Percentiles rank a stretch among this genome's conserved stretches.
These are phyloP conservation scores for Pachypanchax playfairii DNA, from an alignment of 2,113 vertebrate species.

Conservation along the genomic window DNA sequence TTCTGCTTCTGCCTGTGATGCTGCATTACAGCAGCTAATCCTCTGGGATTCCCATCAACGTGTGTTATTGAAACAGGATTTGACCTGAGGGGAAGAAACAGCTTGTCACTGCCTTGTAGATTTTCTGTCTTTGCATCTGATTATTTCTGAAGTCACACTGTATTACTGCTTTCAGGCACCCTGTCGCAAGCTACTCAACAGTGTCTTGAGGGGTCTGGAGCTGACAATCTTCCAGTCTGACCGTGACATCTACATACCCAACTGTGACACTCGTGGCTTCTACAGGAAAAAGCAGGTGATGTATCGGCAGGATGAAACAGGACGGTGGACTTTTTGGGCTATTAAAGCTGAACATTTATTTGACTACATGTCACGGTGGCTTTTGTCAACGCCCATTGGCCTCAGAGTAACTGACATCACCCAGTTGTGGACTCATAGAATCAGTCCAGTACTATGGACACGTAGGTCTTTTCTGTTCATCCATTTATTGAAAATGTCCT, in stretches of 20 bases:
- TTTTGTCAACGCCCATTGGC: too few relatives aligned
- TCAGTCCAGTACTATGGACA: slow-evolving; percentile 44
- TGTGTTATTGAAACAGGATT: slow-evolving; percentile 42
- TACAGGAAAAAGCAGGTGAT: slow-evolving; percentile 87
- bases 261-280: slow-evolving; percentile 86
- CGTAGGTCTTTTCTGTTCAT: too few relatives aligned
- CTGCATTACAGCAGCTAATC: slow-evolving; percentile 48
- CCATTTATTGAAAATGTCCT: slow-evolving; percentile 40
- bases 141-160: slow-evolving; percentile 39
- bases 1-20: slow-evolving; percentile 33
- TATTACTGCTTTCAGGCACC: slow-evolving; percentile 77
- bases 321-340: background rate
- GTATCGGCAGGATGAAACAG: too few relatives aligned
- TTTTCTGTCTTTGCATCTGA: slow-evolving; percentile 26
- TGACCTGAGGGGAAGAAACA: slow-evolving; percentile 31
- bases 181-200: slow-evolving; percentile 81
- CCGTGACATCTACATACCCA: slow-evolving; percentile 86
- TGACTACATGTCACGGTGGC: too few relatives aligned
- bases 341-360: slow-evolving; percentile 15
- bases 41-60: slow-evolving; percentile 33
- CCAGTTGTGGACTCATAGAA: slow-evolving; percentile 51
- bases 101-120: slow-evolving; percentile 30
- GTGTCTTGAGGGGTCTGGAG: slow-evolving; percentile 80
- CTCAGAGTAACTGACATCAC: too few relatives aligned
- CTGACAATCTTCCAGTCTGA: slow-evolving; percentile 81